Evolutionary conservation across 2,797 vertebrate genomes (phyloP).

Genomic region (Spea hammondii): DNA sequence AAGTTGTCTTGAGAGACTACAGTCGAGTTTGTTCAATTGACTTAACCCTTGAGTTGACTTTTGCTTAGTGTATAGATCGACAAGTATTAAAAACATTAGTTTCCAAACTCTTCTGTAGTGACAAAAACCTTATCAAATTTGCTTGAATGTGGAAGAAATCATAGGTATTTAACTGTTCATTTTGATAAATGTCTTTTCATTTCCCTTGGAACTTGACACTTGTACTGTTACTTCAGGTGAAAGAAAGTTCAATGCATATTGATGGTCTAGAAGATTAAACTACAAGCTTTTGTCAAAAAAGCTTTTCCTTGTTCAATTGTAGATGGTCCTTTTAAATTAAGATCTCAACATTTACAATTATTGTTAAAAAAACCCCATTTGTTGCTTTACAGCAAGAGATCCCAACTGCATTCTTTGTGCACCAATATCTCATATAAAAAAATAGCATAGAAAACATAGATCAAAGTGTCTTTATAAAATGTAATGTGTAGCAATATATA

Average conservation of each 20-base stretch:
- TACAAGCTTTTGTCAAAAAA: slow-evolving; percentile 15
- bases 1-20: no score
- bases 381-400: not conserved
- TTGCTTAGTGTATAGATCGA: no score
- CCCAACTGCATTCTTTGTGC: slow-evolving; percentile 17
- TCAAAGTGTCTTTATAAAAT: not conserved
- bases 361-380: not conserved
- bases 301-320: not conserved
- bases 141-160: slow-evolving; percentile 40
- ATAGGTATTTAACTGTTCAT: slow-evolving; percentile 15
- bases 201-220: slow-evolving; percentile 44
- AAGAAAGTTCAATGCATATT: slow-evolving; percentile 45
- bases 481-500: not conserved
- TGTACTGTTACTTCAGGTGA: slow-evolving; percentile 34
- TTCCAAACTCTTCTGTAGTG: slow-evolving; percentile 16
- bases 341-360: slow-evolving; percentile 25
- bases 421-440: not conserved
- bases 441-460: not conserved
- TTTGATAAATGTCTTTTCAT: slow-evolving; percentile 45
- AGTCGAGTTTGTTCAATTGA: no score
- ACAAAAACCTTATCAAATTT: slow-evolving; percentile 36
- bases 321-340: slow-evolving; percentile 24
- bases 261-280: slow-evolving; percentile 21
- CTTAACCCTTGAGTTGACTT: no score
- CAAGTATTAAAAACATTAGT: no score